phyloP scores from a whole-genome alignment of 2,113 vertebrate genomes.

The Xerus inauris region DNA sequence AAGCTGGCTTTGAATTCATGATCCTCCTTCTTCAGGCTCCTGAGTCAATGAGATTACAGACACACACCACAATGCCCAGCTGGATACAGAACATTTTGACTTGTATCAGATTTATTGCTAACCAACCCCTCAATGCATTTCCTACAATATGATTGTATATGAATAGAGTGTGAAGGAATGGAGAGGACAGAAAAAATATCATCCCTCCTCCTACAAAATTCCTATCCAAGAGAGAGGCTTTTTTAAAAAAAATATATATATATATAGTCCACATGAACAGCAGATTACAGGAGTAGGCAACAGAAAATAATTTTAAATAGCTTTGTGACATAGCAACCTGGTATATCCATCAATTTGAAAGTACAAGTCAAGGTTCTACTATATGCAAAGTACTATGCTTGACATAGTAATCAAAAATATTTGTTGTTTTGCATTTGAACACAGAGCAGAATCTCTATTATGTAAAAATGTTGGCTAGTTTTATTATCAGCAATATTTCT shows the following conservation, averaged over 20 bases:
- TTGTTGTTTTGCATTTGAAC: background rate
- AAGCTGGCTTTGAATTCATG: too few species aligned
- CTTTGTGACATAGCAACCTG: background rate
- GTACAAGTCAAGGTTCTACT: background rate
- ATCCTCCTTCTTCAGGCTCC: too few species aligned
- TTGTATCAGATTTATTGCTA: background rate
- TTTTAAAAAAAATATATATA: background rate
- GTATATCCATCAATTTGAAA: background rate
- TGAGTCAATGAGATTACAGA: too few species aligned
- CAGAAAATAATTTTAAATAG: background rate
- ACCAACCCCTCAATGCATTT: background rate
- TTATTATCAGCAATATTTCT: background rate
- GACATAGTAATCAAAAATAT: background rate
- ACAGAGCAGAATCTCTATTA: background rate
- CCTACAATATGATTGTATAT: background rate
- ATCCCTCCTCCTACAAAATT: background rate
- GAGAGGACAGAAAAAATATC: background rate
- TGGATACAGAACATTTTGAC: background rate
- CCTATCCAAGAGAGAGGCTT: background rate
- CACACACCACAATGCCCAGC: too few species aligned
- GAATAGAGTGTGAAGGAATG: background rate
- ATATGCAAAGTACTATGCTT: background rate
- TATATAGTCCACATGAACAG: background rate
- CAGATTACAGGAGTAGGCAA: background rate
- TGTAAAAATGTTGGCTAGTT: background rate